Percentiles rank a stretch among this genome's conserved stretches.
These are phyloP conservation scores for Coryphaenoides rupestris DNA, from an alignment of 2,113 vertebrate genomes.

Conservation along the genomic window DNA sequence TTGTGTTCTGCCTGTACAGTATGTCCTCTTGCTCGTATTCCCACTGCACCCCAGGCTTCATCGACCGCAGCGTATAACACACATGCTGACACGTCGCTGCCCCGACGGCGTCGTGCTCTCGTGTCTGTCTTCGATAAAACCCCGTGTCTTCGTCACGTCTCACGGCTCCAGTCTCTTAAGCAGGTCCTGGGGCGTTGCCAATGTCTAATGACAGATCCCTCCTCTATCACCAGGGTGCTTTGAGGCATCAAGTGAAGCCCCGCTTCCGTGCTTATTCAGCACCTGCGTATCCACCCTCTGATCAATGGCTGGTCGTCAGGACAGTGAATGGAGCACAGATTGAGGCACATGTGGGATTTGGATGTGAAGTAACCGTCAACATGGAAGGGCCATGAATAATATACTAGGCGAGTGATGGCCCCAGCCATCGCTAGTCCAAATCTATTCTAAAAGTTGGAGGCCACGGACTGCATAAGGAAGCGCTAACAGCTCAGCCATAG, in stretches of 20 bases:
- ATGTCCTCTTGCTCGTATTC: too few relatives aligned
- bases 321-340: conserved; percentile 70
- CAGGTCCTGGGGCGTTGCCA: conserved; percentile 44
- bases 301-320: conserved; percentile 75
- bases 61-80: too few relatives aligned
- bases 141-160: conserved; percentile 29
- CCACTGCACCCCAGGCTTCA: too few relatives aligned
- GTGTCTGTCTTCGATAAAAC: conserved; percentile 38
- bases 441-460: too few relatives aligned
- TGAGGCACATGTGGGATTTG: conserved; percentile 71
- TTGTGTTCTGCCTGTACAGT: too few relatives aligned
- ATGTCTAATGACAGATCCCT: conserved; percentile 66
- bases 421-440: too few relatives aligned
- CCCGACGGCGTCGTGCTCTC: conserved; percentile 33
- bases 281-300: conserved; percentile 60
- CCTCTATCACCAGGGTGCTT: conserved; percentile 62
- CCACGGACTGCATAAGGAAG: too few relatives aligned
- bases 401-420: too few relatives aligned
- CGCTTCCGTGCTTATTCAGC: conserved; percentile 76
- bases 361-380: conserved; percentile 62
- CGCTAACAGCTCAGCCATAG: too few relatives aligned
- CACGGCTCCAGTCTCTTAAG: conserved; percentile 12
- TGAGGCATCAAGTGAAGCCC: conserved; percentile 64
- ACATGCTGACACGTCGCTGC: conserved; percentile 25
- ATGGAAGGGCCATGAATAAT: conserved; percentile 64